Evolutionary conservation across 2,888 invertebrate species (phyloP).

Genomic region (Microctonus aethiopoides): DNA sequence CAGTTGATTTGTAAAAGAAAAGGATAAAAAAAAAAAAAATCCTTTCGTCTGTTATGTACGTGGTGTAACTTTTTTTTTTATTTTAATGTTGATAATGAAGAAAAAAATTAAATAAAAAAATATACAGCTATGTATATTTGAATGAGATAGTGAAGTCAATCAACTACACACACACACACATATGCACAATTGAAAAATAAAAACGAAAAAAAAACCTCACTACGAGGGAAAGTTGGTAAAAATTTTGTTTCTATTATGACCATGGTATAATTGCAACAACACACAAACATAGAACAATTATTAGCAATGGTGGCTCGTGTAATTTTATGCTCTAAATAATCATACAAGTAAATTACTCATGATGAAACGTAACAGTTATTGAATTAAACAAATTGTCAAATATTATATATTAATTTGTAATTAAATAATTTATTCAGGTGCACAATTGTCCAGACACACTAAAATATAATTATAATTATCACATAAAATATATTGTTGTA

Average conservation of each 20-base stretch:
- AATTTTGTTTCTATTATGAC: not conserved
- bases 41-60: not conserved
- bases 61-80: not conserved
- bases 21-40: not conserved
- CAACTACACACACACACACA: not conserved
- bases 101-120: no score
- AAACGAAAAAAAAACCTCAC: not conserved
- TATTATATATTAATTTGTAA: not conserved
- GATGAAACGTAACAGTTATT: not conserved
- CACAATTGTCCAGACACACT: not conserved
- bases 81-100: not conserved
- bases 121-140: not conserved
- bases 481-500: no score
- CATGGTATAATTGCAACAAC: conserved; percentile 3
- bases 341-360: conserved; percentile 20
- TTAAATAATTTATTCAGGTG: not conserved
- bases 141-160: conserved; percentile 3
- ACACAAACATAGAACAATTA: conserved; percentile 49
- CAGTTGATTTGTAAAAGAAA: not conserved
- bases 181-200: not conserved
- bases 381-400: conserved; percentile 19
- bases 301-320: conserved; percentile 53
- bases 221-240: conserved; percentile 13
- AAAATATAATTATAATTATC: no score
- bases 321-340: conserved; percentile 65